Percentiles rank a stretch among this genome's conserved stretches.
phyloP scores from a whole-genome alignment of 2,888 invertebrate genomes.

The Oscheius sp. region DNA sequence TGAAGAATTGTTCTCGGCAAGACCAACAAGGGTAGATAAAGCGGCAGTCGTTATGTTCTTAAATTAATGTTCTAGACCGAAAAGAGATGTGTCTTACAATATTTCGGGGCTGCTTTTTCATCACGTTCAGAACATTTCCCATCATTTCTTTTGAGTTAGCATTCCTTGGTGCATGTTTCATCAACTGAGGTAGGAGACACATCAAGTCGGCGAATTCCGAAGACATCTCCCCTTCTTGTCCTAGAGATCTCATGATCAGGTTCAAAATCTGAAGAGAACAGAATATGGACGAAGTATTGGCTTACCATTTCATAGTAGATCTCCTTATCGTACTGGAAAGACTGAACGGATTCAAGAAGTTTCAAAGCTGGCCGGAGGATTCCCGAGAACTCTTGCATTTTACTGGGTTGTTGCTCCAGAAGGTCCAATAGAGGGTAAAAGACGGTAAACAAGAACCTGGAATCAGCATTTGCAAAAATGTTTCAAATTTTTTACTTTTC shows the following conservation, averaged over 20 bases:
- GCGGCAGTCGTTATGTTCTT: neutral
- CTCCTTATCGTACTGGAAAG: constrained; percentile 4
- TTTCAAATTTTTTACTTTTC: neutral
- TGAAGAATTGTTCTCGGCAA: neutral
- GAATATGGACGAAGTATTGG: neutral
- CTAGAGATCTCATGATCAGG: neutral
- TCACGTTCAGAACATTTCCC: neutral
- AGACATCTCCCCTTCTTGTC: neutral
- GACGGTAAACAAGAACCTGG: neutral
- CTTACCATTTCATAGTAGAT: neutral
- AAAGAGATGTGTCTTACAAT: neutral
- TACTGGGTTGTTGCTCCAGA: neutral
- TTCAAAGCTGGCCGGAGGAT: constrained; percentile 1
- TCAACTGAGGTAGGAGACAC: constrained; percentile 11
- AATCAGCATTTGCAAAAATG: neutral
- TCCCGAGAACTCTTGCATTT: neutral
- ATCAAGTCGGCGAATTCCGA: neutral
- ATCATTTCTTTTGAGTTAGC: neutral
- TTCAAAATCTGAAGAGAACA: constrained; percentile 1
- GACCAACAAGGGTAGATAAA: neutral
- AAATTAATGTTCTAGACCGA: neutral
- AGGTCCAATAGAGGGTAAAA: neutral
- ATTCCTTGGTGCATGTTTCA: neutral
- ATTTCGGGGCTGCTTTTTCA: neutral
- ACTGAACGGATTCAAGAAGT: neutral